Evolutionary conservation across 2,888 invertebrate species (phyloP).

Genomic region (Junonia oenone): DNA sequence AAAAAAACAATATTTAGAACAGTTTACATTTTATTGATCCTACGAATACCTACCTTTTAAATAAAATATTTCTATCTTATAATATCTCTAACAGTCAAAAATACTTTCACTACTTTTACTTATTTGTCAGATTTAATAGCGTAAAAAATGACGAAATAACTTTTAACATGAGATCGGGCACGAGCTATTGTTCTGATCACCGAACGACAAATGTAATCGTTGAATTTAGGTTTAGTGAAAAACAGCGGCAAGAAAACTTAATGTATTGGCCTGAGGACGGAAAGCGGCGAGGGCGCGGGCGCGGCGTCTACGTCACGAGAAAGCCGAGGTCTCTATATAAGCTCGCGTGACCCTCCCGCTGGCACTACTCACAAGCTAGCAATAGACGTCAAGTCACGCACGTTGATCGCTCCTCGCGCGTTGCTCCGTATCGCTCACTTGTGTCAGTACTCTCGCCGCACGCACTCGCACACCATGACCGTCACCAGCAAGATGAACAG

Average conservation of each 20-base stretch:
- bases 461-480: slow-evolving; percentile 64
- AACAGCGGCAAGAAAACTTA: slow-evolving; percentile 58
- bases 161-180: slow-evolving; percentile 9
- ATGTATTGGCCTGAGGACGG: slow-evolving; percentile 36
- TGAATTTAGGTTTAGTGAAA: slow-evolving; percentile 44
- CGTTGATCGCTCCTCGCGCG: slow-evolving; percentile 53
- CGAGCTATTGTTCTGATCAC: slow-evolving; percentile 35
- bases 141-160: background rate
- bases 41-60: background rate
- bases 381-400: slow-evolving; percentile 51
- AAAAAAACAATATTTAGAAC: too few relatives aligned
- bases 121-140: background rate
- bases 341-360: slow-evolving; percentile 60
- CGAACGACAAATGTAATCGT: slow-evolving; percentile 45
- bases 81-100: background rate
- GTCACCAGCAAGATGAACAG: slow-evolving; percentile 77
- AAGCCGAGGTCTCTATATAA: slow-evolving; percentile 74
- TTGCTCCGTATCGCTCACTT: slow-evolving; percentile 49
- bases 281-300: slow-evolving; percentile 44
- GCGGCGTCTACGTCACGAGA: slow-evolving; percentile 59
- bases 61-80: background rate
- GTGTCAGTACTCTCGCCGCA: slow-evolving; percentile 49
- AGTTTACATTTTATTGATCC: background rate
- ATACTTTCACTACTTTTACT: background rate
- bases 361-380: slow-evolving; percentile 62